phyloP scores from a whole-genome alignment of 2,888 invertebrate species.

The Megalurothrips usitatus region DNA sequence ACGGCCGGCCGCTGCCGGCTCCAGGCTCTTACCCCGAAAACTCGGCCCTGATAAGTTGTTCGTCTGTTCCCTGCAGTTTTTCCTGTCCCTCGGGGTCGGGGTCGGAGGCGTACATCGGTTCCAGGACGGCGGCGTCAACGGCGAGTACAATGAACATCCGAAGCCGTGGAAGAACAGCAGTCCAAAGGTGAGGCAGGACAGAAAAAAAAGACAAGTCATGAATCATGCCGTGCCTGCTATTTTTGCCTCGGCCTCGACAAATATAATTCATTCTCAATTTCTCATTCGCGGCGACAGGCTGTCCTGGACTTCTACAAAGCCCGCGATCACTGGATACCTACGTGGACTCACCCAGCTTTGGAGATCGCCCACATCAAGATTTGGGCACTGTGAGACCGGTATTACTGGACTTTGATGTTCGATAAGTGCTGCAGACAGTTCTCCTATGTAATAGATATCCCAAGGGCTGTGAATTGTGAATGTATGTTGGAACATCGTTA shows the following conservation, averaged over 20 bases:
- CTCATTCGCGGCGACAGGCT: background rate
- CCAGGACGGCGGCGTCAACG: background rate
- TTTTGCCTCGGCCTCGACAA: background rate
- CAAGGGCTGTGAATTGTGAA: background rate
- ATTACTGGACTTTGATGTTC: too few relatives aligned
- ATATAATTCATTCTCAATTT: background rate
- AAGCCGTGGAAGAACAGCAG: slow-evolving; percentile 36
- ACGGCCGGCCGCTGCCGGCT: background rate
- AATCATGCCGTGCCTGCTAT: background rate
- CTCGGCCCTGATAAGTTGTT: background rate
- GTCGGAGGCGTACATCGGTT: background rate
- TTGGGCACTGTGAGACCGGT: background rate
- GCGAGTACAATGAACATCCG: slow-evolving; percentile 18
- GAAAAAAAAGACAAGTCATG: too few relatives aligned
- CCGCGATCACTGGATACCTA: background rate
- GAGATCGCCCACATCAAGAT: slow-evolving; percentile 10
- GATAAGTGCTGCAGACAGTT: background rate
- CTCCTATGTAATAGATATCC: too few relatives aligned
- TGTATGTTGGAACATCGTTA: too few relatives aligned
- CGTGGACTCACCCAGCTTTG: background rate
- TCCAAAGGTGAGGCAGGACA: slow-evolving; percentile 31
- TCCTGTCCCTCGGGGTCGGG: background rate
- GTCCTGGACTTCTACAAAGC: slow-evolving; percentile 14
- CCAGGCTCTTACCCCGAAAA: background rate
- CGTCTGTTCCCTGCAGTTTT: background rate